Evolutionary conservation across 2,888 invertebrate species (phyloP).

Genomic region (Metacarcinus magister): DNA sequence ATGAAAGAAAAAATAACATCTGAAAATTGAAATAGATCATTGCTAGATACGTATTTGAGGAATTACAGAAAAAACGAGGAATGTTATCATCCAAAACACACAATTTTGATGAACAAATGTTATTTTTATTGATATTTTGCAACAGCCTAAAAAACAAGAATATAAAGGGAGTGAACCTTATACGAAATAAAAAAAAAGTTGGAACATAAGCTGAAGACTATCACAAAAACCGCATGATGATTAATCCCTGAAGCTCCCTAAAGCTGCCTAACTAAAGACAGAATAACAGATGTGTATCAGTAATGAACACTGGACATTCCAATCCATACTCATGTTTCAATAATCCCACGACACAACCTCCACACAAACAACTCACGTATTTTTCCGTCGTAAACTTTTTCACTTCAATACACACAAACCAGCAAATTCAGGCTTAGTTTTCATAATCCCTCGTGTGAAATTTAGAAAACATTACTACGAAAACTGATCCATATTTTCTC

Average conservation of each 20-base stretch:
- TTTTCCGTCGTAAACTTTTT: background rate
- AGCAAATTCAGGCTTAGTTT: too few species aligned
- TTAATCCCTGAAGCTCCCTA: too few species aligned
- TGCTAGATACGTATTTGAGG: background rate
- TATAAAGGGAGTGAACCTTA: too few species aligned
- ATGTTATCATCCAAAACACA: background rate
- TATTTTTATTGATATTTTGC: background rate
- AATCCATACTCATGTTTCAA: background rate
- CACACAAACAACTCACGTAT: background rate
- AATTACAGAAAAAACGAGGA: background rate
- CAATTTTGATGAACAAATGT: background rate
- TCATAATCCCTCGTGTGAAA: background rate
- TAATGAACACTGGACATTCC: background rate
- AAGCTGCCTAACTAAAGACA: background rate
- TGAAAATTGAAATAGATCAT: background rate
- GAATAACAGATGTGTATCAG: background rate
- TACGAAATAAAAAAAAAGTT: too few species aligned
- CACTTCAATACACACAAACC: background rate
- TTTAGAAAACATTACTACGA: background rate
- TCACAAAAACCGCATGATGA: too few species aligned
- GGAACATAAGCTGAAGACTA: too few species aligned
- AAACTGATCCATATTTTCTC: background rate
- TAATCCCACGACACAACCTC: background rate
- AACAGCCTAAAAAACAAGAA: too few species aligned
- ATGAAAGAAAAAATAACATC: background rate